phyloP scores from a whole-genome alignment of 2,888 invertebrate species.

The Machimus atricapillus region DNA sequence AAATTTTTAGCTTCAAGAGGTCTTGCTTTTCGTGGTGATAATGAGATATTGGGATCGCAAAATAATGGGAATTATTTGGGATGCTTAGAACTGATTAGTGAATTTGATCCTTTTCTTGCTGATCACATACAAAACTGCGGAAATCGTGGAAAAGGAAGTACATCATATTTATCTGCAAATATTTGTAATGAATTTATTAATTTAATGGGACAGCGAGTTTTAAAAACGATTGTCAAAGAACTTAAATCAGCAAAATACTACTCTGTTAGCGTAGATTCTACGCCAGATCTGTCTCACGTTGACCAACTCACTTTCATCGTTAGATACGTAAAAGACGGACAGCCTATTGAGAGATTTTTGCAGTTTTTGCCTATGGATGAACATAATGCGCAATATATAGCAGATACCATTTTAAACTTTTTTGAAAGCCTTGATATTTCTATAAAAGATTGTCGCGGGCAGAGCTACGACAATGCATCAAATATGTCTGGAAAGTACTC shows the following conservation, averaged over 20 bases:
- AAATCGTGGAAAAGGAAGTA: conserved; percentile 42
- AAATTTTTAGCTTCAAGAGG: no score
- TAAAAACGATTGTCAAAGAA: background rate
- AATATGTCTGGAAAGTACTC: background rate
- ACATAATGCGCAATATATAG: no score
- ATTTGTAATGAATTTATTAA: conserved; percentile 40
- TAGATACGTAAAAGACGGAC: no score
- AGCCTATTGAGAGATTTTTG: no score
- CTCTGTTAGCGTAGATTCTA: conserved; percentile 30
- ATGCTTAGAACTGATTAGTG: conserved; percentile 38
- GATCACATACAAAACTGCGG: conserved; percentile 24
- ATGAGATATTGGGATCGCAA: background rate
- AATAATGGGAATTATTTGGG: conserved; percentile 39
- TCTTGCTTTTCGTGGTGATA: no score
- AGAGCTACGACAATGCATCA: background rate
- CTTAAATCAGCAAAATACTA: conserved; percentile 36
- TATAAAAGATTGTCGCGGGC: background rate
- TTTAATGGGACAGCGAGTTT: conserved; percentile 15
- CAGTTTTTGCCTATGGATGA: background rate
- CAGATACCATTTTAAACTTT: no score
- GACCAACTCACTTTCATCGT: no score
- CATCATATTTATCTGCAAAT: conserved; percentile 41
- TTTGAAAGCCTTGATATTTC: background rate
- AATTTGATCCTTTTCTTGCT: conserved; percentile 40
- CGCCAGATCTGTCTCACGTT: background rate